phyloP scores from a whole-genome alignment of 2,888 invertebrate genomes.

The Agrilus mali region DNA sequence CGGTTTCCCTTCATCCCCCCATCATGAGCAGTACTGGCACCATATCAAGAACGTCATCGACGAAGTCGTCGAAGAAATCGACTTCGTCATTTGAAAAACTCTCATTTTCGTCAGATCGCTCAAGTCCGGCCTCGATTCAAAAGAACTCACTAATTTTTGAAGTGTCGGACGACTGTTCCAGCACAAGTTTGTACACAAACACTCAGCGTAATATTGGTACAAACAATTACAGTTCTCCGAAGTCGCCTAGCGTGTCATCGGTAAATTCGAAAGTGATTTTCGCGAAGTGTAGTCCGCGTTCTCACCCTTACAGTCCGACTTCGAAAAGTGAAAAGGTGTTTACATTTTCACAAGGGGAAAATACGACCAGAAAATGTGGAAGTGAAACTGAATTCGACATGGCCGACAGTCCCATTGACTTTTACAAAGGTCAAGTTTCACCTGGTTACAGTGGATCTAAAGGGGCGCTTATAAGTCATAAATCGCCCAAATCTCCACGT shows the following conservation, averaged over 20 bases:
- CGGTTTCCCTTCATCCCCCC: too few relatives aligned
- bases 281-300: too few relatives aligned
- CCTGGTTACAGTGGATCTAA: not conserved
- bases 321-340: constrained; percentile 18
- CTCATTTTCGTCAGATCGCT: constrained; percentile 26
- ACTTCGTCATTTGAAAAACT: constrained; percentile 21
- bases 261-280: not conserved
- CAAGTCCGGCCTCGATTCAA: constrained; percentile 17
- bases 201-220: not conserved
- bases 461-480: not conserved
- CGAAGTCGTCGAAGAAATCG: constrained; percentile 22
- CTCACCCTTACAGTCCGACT: too few relatives aligned
- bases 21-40: constrained; percentile 14
- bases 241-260: not conserved
- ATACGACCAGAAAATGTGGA: constrained; percentile 9
- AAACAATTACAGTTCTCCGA: constrained; percentile 1
- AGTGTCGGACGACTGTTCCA: constrained; percentile 15
- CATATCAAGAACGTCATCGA: constrained; percentile 25
- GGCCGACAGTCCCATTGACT: not conserved
- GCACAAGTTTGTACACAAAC: constrained; percentile 1
- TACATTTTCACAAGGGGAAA: constrained; percentile 15
- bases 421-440: too few relatives aligned
- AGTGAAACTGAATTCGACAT: constrained; percentile 5
- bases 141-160: constrained; percentile 26
- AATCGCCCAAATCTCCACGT: constrained; percentile 11